Evolutionary conservation across 2,888 invertebrate species (phyloP), one percentile per base, ranked within the genome.

Genomic region (Thecocarcelia acutangulata): DNA sequence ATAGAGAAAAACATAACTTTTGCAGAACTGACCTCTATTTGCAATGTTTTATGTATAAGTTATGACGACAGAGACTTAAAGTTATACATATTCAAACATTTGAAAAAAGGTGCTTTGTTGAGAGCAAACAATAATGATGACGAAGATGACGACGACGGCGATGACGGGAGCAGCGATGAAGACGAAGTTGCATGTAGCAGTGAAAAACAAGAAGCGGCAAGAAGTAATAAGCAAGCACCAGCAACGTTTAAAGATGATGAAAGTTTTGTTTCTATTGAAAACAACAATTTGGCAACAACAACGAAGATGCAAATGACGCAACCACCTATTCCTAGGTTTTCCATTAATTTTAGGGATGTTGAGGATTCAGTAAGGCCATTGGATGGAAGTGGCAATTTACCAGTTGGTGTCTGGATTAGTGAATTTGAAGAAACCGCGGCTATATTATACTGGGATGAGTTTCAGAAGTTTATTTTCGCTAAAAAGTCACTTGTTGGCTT

Each of bases 401-500:
- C 78, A 0, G 52, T 80, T 0, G 46, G 46, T 3, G 44, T 48
- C 11, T 80, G 80, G 72, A 11, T 80, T 3, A 61, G 37, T 1
- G 74, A 83, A 58, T 83, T 83, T 42, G 74, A 83, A 17, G 80
- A 83, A 61, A 76, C 46, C 2, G 61, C 80, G 1, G 13, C 52
- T 1, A 42, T 80, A 12, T 75, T 83, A 75, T 13, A 56, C 5
- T 80, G 78, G 78, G 66, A 78, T 56, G 80, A 83, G 1, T 72
- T 83, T 5, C 77, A 83, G 12, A 83, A 80, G 50, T 78, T 63
- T 21, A 58, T 84, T 8, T 84, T 83, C 37, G 84, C 75, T 0
- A 85, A 84, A 72, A 69, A 72, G 33, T 61, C 75, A 1, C 46
- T 83, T n/a, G 66, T 58, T n/a, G 85, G 84, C 0, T 54, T 83